These are phyloP conservation scores for Drosophila kurseongensis DNA, from an alignment of 1,140 invertebrate genomes.

Conservation along the genomic window DNA sequence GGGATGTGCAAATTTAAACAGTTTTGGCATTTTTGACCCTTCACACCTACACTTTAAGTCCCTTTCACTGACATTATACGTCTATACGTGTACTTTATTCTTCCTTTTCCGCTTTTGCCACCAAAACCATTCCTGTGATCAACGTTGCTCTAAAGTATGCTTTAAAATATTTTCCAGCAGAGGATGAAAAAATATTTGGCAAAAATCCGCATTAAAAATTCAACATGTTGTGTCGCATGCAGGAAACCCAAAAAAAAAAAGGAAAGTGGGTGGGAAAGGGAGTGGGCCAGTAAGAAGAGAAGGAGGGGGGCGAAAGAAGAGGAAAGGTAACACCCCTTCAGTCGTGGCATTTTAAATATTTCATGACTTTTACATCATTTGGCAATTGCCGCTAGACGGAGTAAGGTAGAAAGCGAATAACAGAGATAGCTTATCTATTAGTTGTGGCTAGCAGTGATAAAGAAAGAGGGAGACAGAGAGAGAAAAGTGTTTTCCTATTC, in stretches of 20 bases:
- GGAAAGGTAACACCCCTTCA: constrained; percentile 24
- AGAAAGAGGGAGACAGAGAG: background rate
- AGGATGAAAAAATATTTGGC: constrained; percentile 44
- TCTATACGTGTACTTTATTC: background rate
- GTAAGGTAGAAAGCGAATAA: background rate
- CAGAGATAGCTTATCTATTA: constrained; percentile 47
- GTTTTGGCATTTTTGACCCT: constrained; percentile 45
- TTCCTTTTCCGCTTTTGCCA: constrained; percentile 5
- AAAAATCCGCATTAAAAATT: constrained; percentile 74
- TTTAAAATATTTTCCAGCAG: constrained; percentile 65
- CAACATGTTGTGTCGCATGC: constrained; percentile 77
- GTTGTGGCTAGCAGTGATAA: constrained; percentile 45
- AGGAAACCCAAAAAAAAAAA: constrained; percentile 26
- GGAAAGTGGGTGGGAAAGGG: background rate
- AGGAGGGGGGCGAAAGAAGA: background rate
- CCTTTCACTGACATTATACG: background rate
- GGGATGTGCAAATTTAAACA: constrained; percentile 49
- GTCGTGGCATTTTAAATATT: constrained; percentile 75
- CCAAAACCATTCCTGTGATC: background rate
- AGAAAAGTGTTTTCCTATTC: background rate
- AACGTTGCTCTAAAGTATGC: constrained; percentile 58
- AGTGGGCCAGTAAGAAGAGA: background rate
- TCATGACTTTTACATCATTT: constrained; percentile 67
- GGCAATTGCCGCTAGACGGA: constrained; percentile 60
- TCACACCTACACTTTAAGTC: constrained; percentile 15